phyloP scores from a whole-genome alignment of 2,797 vertebrate species.

The Platalea minor region DNA sequence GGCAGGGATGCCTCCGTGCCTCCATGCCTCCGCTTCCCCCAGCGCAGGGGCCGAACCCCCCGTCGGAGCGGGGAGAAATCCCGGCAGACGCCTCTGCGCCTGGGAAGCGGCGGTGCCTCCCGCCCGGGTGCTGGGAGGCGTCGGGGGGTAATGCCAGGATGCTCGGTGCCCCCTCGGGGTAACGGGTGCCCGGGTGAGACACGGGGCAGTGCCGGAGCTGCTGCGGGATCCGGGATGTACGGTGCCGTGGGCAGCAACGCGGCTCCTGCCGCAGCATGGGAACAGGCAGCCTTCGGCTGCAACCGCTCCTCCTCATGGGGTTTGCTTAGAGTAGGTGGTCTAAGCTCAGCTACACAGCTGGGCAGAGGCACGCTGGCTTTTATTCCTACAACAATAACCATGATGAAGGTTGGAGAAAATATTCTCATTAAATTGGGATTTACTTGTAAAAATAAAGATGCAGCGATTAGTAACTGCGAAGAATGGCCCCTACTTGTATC shows the following conservation, averaged over 20 bases:
- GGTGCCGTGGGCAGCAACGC: rapidly evolving
- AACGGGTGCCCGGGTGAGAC: not conserved
- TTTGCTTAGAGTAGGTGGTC: not conserved
- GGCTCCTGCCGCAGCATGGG: not conserved
- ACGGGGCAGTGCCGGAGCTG: not conserved
- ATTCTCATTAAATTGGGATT: not conserved
- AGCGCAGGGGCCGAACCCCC: too few relatives aligned
- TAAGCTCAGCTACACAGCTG: not conserved
- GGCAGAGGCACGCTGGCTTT: not conserved
- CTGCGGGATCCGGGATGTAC: not conserved
- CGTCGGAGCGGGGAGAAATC: rapidly evolving
- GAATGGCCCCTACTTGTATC: not conserved
- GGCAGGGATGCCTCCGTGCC: not conserved
- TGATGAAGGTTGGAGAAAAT: not conserved
- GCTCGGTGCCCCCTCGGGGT: not conserved
- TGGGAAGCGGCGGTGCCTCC: not conserved
- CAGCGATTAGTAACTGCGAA: not conserved
- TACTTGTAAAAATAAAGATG: not conserved
- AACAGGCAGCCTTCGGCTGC: not conserved
- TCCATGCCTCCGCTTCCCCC: not conserved
- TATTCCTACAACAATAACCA: not conserved
- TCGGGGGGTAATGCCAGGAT: not conserved
- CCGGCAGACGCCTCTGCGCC: not conserved
- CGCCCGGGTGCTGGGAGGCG: not conserved
- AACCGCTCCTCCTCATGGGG: rapidly evolving